Base-by-base conservation (phyloP, 2,113 vertebrate species). In the Saccopteryx leptura region DNA sequence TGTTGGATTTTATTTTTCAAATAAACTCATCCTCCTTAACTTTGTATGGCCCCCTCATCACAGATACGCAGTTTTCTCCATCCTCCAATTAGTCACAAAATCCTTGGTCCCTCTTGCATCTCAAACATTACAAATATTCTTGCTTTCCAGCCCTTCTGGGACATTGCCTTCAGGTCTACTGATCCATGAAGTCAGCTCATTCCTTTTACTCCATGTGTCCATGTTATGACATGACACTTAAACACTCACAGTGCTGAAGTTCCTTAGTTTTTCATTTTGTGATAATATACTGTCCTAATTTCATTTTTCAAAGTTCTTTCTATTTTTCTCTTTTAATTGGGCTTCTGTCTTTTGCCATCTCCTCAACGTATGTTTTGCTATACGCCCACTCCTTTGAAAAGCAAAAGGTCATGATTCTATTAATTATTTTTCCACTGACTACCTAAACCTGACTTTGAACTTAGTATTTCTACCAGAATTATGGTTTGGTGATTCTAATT, bases 1-100 rank as follows among this genome's bases (percentile, higher is more conserved):
- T 92, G 9, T 26, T 95, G 68, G 50, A 15, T 92, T 86, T 92
- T 91, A 91, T 91, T 91, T 61, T 24, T 85, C 46, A 87, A 78
- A 68, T 68, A n/a, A 17, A 9, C 4, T 83, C 28, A 82, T 61
- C 15, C 13, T 90, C 61, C 13, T 54, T 14, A 66, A 7, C 31
- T 68, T 71, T 85, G 28, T 85, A 92, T 82, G 24, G 28, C 13
- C 9, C 7, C 31, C 39, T 91, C 23, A 52, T 21, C 39, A 39
- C 18, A 91, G 24, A 90, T 66, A 39, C 76, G 82, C 46, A 52
- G 24, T 94, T 94, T 90, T 66, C 60, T 84, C 10, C 11, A 90
- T 60, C 10, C 9, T 23, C 58, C 18, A 4, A 63, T 78, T 76
- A 81, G 15, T 50, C 52, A 61, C 6, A 81, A 85, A 76, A n/a